phyloP scores from a whole-genome alignment of 2,888 invertebrate genomes.

The Myopa testacea region DNA sequence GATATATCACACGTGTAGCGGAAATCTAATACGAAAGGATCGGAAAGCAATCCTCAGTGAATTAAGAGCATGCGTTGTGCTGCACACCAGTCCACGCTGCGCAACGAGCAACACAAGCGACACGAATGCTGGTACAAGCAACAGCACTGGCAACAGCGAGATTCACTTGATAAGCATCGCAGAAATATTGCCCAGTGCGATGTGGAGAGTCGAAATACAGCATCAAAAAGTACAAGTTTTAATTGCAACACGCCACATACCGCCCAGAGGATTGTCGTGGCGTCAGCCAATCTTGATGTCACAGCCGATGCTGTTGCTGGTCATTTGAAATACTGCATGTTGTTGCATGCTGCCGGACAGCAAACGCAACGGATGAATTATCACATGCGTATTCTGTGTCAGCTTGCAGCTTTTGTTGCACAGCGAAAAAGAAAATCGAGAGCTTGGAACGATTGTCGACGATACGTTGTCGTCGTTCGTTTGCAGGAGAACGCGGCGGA shows the following conservation, averaged over 20 bases:
- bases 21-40: no score
- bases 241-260: slow-evolving; percentile 24
- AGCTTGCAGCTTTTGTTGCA: slow-evolving; percentile 37
- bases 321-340: slow-evolving; percentile 49
- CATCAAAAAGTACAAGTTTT: slow-evolving; percentile 20
- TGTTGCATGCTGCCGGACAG: slow-evolving; percentile 35
- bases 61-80: no score
- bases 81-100: neutral
- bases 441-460: slow-evolving; percentile 5
- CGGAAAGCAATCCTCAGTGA: no score
- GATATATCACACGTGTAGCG: no score
- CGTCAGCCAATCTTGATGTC: slow-evolving; percentile 11
- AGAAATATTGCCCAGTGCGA: neutral
- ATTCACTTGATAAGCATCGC: slow-evolving; percentile 6
- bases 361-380: slow-evolving; percentile 53
- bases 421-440: neutral
- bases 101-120: neutral
- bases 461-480: neutral
- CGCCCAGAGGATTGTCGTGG: neutral
- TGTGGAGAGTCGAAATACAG: neutral
- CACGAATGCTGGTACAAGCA: no score
- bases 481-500: neutral
- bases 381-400: slow-evolving; percentile 54
- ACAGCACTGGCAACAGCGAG: neutral
- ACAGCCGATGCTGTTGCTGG: slow-evolving; percentile 18